Evolutionary conservation across 2,113 vertebrate species (phyloP), one percentile per base, ranked within the genome.

Genomic region (Tilapia sparmanii): DNA sequence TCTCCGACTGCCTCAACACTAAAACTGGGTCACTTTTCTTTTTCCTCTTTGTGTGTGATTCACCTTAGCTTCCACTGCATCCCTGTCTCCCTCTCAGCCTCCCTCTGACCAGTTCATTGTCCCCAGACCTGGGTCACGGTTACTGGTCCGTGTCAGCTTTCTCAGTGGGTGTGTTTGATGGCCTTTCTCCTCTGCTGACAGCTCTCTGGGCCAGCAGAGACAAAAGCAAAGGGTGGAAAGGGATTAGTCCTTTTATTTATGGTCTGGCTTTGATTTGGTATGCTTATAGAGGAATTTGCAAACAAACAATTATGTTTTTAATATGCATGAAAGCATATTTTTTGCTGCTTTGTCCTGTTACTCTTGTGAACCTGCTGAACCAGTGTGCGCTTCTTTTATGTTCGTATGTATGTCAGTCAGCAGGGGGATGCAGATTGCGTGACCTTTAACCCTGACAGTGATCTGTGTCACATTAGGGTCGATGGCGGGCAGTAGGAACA

Each of bases 131-230:
- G 76, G 93, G 92, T 95, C 93, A 94, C 10, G 89, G 94, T 92
- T 80, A 92, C 86, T 92, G 92, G 92, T 91, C 87, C 85, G 45
- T 94, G 92, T 94, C 93, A 90, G 85, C 85, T 91, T 83, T 91
- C 91, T 91, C 85, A 92, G 87, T 91, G 88, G 90, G 92, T 52
- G 86, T 91, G 90, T 91, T 92, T 94, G 94, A 95, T 9, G 87
- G 92, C 93, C 94, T 94, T 95, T 95, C 93, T 94, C 86, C 83
- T 86, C 82, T 52, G 78, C 57, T 91, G 94, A 94, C 92, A 95
- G 90, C 87, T 92, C 91, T 89, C 82, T 83, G 92, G 94, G 91
- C 92, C 93, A 87, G 35, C n/a, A 76, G 73, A 89, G 91, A 92
- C 92, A 91, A 95, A 93, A 86, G 61, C 66, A 19, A 87, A 10